phyloP scores from a whole-genome alignment of 2,888 invertebrate genomes.

The Cyclophora albipunctata region DNA sequence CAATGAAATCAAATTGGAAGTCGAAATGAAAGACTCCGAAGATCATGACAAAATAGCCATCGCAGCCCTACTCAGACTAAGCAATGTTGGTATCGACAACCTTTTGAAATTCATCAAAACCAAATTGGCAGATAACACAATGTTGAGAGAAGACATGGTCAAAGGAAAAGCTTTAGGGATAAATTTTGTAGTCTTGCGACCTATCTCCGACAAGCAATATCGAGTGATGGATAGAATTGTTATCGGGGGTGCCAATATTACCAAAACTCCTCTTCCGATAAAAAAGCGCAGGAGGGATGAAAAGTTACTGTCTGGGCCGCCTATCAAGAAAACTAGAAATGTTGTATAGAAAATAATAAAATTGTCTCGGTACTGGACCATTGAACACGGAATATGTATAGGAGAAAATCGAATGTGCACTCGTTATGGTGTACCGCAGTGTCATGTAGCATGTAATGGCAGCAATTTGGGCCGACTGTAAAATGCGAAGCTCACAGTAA shows the following conservation, averaged over 20 bases:
- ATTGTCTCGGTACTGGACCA: constrained; percentile 14
- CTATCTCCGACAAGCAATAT: constrained; percentile 52
- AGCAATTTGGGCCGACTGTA: constrained; percentile 59
- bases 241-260: constrained; percentile 30
- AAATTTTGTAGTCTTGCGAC: constrained; percentile 51
- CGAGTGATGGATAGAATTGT: constrained; percentile 54
- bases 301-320: constrained; percentile 32
- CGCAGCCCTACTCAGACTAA: constrained; percentile 49
- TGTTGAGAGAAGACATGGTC: constrained; percentile 47
- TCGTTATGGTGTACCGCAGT: constrained; percentile 49
- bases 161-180: constrained; percentile 56
- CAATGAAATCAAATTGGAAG: constrained; percentile 48
- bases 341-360: constrained; percentile 13
- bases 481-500: constrained; percentile 56
- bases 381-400: constrained; percentile 28
- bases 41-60: constrained; percentile 62
- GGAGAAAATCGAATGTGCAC: constrained; percentile 33
- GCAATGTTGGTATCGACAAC: constrained; percentile 43
- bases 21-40: constrained; percentile 56
- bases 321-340: constrained; percentile 45
- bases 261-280: constrained; percentile 31
- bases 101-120: constrained; percentile 50
- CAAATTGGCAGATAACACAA: constrained; percentile 40
- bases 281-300: constrained; percentile 49
- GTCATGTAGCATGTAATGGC: constrained; percentile 57